Base-by-base conservation (phyloP, 2,888 invertebrate species). In the Thyatira batis region DNA sequence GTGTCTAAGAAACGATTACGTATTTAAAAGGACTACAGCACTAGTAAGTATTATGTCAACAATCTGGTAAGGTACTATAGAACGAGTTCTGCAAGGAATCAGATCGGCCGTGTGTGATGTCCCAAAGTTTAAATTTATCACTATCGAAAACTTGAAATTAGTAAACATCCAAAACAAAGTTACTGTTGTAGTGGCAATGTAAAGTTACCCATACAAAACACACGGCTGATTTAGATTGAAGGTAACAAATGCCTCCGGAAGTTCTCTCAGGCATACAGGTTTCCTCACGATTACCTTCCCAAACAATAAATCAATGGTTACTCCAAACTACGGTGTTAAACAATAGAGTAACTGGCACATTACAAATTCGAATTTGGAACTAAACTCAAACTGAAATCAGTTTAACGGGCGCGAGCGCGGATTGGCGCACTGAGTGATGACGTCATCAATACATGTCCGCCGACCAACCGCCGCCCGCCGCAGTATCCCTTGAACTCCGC, bases 341-440 rank as follows among this genome's bases (percentile, higher is more conserved):
- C 52, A 55, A 61, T 61, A 55, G 61, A 53, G 54, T 64, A 61
- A 58, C 63, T 60, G 64, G 63, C 69, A 73, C 68, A 71, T 82
- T 75, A 85, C 82, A 83, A 85, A 86, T 85, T 83, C 60, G 82
- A 84, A 85, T 83, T 86, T 72, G 65, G 71, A 86, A 85, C 84
- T 85, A 71, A 81, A 81, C 85, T 82, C 72, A 75, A 88, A 87
- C 85, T 89, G 79, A 82, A 82, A 88, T 87, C 87, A 80, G 84
- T 86, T 83, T 77, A 74, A 75, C 70, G 62, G 62, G 58, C 58
- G 64, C 69, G 71, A 60, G 70, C 76, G 77, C 78, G 81, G 85
- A 87, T 88, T 89, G 88, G 89, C 78, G 77, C 65, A 76, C 65
- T 87, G 85, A 90, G 76, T 76, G 81, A 89, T 90, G 89, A 87